These are phyloP conservation scores for Leptinotarsa undecemlineata DNA, from an alignment of 1,140 invertebrate species.

Conservation along the genomic window DNA sequence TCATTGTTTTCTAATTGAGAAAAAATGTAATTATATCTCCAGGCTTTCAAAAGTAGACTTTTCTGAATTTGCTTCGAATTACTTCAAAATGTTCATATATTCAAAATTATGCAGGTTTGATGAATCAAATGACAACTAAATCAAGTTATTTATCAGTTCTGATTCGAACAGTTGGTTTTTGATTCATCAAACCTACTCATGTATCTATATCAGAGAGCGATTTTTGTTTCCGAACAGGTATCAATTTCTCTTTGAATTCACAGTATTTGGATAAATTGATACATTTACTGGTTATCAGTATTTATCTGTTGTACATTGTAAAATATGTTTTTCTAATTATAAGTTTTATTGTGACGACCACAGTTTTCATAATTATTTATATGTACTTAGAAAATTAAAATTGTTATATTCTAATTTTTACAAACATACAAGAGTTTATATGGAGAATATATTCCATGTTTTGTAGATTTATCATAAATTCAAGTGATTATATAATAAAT, in stretches of 20 bases:
- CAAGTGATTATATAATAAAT: conserved; percentile 45
- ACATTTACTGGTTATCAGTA: conserved; percentile 22
- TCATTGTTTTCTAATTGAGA: too few species aligned
- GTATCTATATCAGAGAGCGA: too few species aligned
- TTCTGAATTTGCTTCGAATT: too few species aligned
- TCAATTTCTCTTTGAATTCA: neutral
- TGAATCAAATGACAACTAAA: too few species aligned
- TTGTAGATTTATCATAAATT: conserved; percentile 52
- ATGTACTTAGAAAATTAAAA: conserved; percentile 53
- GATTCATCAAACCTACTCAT: neutral
- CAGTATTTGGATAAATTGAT: conserved; percentile 30
- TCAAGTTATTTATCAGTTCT: neutral
- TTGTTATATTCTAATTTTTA: conserved; percentile 54
- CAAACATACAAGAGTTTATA: conserved; percentile 55
- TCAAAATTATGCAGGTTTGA: too few species aligned
- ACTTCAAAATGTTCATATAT: too few species aligned
- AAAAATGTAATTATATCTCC: too few species aligned
- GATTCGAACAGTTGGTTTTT: neutral
- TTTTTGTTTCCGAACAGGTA: neutral
- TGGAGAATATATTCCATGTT: conserved; percentile 54
- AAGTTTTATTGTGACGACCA: conserved; percentile 14
- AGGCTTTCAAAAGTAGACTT: too few species aligned
- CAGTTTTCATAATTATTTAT: conserved; percentile 36
- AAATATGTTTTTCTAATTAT: conserved; percentile 19
- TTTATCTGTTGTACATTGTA: conserved; percentile 18